Conservation (phyloP, 1,140 invertebrate species). For the Ruditapes philippinarum region DNA sequence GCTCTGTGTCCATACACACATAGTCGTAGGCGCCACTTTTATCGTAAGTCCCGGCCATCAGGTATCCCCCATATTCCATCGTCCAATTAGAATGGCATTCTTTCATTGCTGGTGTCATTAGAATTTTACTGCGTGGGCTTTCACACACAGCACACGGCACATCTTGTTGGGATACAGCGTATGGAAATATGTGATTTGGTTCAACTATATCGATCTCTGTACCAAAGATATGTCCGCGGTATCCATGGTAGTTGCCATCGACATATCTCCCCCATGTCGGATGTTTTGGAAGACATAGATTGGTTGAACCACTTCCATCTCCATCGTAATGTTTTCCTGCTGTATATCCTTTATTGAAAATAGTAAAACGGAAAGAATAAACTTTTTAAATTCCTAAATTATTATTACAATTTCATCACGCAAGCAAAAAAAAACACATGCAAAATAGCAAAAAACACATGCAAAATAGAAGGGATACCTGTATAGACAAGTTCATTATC, state of each 20-base stretch:
- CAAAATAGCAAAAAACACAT: no score
- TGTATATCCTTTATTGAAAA: neutral
- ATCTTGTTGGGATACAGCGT: neutral
- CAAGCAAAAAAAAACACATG: no score
- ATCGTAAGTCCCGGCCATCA: conserved; percentile 55
- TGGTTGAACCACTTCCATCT: neutral
- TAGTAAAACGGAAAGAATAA: neutral
- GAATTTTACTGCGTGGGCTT: no score
- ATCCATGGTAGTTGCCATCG: neutral
- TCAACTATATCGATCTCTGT: neutral
- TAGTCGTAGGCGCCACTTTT: conserved; percentile 24
- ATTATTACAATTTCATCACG: neutral
- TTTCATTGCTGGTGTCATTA: conserved; percentile 62
- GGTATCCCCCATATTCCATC: conserved; percentile 67
- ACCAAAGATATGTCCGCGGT: neutral
- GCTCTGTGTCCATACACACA: conserved; percentile 69
- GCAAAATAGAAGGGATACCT: neutral
- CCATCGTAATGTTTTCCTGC: neutral
- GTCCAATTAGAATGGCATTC: conserved; percentile 62
- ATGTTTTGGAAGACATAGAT: neutral
- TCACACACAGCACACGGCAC: neutral
- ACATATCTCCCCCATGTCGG: neutral
- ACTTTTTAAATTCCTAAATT: neutral
- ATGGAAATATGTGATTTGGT: neutral
- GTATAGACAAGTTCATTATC: neutral